These are phyloP conservation scores for Gari tellinella DNA, from an alignment of 2,888 invertebrate genomes.

Conservation along the genomic window DNA sequence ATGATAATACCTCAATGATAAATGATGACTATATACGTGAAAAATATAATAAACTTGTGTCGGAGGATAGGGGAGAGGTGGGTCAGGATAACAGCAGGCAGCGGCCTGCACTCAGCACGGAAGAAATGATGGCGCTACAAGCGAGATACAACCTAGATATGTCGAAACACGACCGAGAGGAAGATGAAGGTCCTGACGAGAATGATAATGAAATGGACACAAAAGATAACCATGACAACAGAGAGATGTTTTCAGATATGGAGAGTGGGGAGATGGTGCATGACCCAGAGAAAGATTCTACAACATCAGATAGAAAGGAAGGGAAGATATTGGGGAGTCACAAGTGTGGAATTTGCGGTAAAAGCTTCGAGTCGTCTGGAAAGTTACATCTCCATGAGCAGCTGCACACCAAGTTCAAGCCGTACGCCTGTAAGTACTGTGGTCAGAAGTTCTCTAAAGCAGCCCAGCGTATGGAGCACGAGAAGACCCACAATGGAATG, in stretches of 20 bases:
- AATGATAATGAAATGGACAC: constrained; percentile 21
- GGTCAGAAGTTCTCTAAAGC: constrained; percentile 72
- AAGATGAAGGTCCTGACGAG: constrained; percentile 17
- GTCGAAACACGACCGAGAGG: constrained; percentile 12
- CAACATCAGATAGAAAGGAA: constrained; percentile 41
- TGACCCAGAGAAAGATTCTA: constrained; percentile 8
- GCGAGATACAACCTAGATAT: neutral
- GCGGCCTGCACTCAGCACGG: constrained; percentile 8
- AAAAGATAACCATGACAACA: constrained; percentile 4
- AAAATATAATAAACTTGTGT: constrained; percentile 34
- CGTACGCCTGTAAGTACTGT: constrained; percentile 76
- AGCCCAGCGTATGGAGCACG: constrained; percentile 71
- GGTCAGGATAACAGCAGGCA: constrained; percentile 8
- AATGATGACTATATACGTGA: constrained; percentile 54
- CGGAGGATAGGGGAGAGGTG: constrained; percentile 30
- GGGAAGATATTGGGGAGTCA: constrained; percentile 46
- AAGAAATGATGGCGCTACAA: neutral
- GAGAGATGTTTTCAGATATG: constrained; percentile 16
- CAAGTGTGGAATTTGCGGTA: constrained; percentile 74
- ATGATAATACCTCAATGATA: constrained; percentile 57
- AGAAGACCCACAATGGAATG: constrained; percentile 66
- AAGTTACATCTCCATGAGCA: constrained; percentile 73
- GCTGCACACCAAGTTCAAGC: constrained; percentile 73
- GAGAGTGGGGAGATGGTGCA: constrained; percentile 29
- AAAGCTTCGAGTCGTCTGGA: constrained; percentile 68